Conservation (phyloP, 2,797 vertebrate species). For the Gymnothorax reevesii region DNA sequence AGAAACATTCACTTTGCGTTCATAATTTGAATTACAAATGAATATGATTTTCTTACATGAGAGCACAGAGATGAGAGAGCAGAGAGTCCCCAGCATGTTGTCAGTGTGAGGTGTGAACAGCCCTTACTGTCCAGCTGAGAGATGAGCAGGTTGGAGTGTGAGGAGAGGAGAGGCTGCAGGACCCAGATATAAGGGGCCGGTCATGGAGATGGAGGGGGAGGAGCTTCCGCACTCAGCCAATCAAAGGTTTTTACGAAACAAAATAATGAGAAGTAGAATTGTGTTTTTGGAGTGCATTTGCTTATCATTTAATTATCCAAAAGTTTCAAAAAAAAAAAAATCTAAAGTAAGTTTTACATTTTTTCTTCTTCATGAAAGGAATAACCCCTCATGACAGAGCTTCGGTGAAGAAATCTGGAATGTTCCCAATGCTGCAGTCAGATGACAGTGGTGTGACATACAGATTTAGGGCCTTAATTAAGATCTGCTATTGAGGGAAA, state of each 20-base stretch:
- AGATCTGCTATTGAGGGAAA: too few species aligned
- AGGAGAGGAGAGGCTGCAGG: constrained; percentile 1
- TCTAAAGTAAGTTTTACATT: too few species aligned
- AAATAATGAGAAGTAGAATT: too few species aligned
- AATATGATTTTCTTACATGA: neutral
- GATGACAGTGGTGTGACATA: too few species aligned
- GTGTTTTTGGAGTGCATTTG: neutral
- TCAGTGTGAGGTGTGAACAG: neutral
- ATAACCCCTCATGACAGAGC: too few species aligned
- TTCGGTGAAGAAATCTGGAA: too few species aligned
- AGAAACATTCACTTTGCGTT: neutral
- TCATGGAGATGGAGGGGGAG: constrained; percentile 10
- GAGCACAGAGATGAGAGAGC: neutral
- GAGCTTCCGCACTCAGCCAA: neutral
- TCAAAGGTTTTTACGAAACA: neutral
- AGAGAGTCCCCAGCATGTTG: neutral
- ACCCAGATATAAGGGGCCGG: neutral
- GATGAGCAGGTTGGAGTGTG: neutral
- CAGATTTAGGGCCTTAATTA: too few species aligned
- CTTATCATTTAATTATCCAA: too few species aligned
- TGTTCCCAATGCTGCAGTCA: too few species aligned
- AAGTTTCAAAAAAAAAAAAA: too few species aligned
- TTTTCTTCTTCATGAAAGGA: too few species aligned
- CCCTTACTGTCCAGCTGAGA: neutral
- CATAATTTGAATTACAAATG: neutral